These are phyloP conservation scores for Dicrostonyx torquatus DNA, from an alignment of 2,797 vertebrate species.

Conservation along the genomic window DNA sequence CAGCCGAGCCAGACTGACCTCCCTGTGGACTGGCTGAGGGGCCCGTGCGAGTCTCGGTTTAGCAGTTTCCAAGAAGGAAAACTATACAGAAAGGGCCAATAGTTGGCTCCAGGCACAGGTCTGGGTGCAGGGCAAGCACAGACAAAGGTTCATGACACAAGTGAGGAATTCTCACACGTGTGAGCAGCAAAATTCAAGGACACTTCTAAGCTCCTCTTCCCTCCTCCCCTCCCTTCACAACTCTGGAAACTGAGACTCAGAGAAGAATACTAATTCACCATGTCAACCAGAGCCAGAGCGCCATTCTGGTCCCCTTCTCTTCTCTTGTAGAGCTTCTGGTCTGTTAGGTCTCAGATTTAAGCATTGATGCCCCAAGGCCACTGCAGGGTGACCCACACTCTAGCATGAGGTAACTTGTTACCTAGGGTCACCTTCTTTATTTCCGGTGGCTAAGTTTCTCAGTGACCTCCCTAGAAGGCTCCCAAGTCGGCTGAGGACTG, in stretches of 20 bases:
- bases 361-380: fast-evolving
- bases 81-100: background rate
- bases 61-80: background rate
- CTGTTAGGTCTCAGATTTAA: background rate
- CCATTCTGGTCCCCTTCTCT: background rate
- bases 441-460: background rate
- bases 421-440: background rate
- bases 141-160: background rate
- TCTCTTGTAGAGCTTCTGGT: fast-evolving
- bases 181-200: background rate
- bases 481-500: background rate
- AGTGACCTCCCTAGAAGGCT: background rate
- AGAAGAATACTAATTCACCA: background rate
- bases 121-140: fast-evolving
- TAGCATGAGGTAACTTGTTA: fast-evolving
- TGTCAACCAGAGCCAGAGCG: fast-evolving
- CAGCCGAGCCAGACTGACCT: background rate
- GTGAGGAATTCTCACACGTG: fast-evolving
- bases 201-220: fast-evolving
- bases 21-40: fast-evolving
- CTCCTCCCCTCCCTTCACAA: background rate
- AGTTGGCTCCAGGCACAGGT: no score
- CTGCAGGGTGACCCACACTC: no score
- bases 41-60: fast-evolving
- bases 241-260: background rate